Evolutionary conservation across 2,797 vertebrate species (phyloP), one percentile per base, ranked within the genome.

Genomic region (Amblyraja radiata): DNA sequence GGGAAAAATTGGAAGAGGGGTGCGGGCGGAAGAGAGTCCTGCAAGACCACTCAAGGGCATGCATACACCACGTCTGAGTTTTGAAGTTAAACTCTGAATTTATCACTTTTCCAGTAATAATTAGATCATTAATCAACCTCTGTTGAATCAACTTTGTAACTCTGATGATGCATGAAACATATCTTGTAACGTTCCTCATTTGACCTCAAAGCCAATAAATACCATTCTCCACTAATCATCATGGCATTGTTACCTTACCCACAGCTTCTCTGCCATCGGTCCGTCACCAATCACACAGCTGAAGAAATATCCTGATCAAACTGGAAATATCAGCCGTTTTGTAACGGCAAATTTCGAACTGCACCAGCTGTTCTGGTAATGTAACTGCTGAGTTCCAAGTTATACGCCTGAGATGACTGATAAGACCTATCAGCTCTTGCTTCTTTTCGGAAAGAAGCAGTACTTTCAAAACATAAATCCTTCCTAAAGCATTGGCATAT

Each of bases 341-440:
- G 21, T 71, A 91, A 91, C 16, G 6, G 90, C 68, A 28, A 39
- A 36, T 39, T 90, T 46, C 54, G 88, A 54, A 46, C 23, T 71
- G 83, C 28, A 65, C 9, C 88, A 91, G 36, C 90, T 91, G 71
- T n/a, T 76, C 39, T 92, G 71, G 28, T 76, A 92, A 76, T 54
- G 39, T 54, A 46, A 54, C 11, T 91, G 65, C 23, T 9, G 25
- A 39, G 68, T 74, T 54, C 68, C 68, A 32, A 90, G 36, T 73
- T 25, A 25, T 21, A 16, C 1, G 54, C 76, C 54, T 28, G 6
- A 92, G 71, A 5, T 92, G 71, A 76, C 90, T 91, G 68, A 74
- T 32, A 13, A 28, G 23, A 90, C 74, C 39, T 25, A 92, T 54
- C 11, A 92, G 54, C 39, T 92, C 21, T 71, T 91, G 25, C 39